A percentile compares a stretch with the other conserved stretches of the same genome.
These are phyloP conservation scores for Eupithecia dodoneata DNA, from an alignment of 2,888 invertebrate genomes.

Conservation along the genomic window DNA sequence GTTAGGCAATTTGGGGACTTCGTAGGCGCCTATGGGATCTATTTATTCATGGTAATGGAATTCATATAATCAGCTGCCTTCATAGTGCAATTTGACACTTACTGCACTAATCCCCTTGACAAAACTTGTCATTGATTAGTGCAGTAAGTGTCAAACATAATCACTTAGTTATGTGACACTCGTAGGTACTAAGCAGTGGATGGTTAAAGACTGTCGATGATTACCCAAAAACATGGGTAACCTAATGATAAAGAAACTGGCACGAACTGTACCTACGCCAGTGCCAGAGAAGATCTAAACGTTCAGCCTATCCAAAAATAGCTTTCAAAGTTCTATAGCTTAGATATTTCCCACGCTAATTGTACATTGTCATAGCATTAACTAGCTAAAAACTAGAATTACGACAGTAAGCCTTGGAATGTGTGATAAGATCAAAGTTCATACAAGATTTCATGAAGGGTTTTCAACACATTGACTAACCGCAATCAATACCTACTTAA, in stretches of 20 bases:
- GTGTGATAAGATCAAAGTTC: neutral
- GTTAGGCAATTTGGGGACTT: too few species aligned
- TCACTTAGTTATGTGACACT: neutral
- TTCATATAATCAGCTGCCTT: too few species aligned
- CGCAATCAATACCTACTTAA: neutral
- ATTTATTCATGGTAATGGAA: too few species aligned
- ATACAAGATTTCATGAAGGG: slow-evolving; percentile 1
- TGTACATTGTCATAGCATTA: neutral
- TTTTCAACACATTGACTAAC: neutral
- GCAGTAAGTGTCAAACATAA: too few species aligned
- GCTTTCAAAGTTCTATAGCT: neutral
- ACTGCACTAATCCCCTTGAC: too few species aligned
- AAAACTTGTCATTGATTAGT: too few species aligned
- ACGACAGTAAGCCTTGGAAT: neutral
- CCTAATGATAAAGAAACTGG: neutral
- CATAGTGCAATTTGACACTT: too few species aligned
- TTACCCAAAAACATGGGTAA: neutral
- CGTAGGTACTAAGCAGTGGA: neutral
- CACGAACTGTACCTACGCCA: too few species aligned
- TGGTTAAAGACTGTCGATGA: neutral
- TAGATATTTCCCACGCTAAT: neutral
- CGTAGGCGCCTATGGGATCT: too few species aligned
- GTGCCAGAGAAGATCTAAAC: neutral
- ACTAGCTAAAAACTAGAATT: neutral
- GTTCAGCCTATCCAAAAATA: neutral